Conservation (phyloP, 37 sponge, comb jelly and placozoan genomes). For the Crambe crambe region DNA sequence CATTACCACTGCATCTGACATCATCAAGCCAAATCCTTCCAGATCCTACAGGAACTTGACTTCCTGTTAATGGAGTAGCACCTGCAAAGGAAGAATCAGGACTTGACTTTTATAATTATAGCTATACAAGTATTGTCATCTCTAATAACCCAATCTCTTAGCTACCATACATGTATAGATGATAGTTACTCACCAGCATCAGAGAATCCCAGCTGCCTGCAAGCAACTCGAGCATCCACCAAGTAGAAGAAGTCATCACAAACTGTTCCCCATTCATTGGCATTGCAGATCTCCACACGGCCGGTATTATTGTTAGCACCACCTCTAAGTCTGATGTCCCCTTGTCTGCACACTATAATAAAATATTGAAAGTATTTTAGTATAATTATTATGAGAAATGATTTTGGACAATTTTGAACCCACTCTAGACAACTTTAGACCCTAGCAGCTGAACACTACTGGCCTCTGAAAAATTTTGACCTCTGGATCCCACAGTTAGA, state of each 20-base stretch:
- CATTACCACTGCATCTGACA: conserved; percentile 30
- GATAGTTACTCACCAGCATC: neutral
- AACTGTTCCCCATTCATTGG: conserved; percentile 22
- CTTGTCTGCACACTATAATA: neutral
- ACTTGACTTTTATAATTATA: neutral
- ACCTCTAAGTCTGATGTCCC: neutral
- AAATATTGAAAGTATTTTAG: too few relatives aligned
- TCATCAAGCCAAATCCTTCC: conserved; percentile 38
- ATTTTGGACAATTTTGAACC: neutral
- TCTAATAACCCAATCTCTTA: neutral
- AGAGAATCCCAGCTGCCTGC: conserved; percentile 46
- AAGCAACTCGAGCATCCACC: conserved; percentile 39
- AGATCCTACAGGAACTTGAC: neutral
- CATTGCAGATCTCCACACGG: conserved; percentile 35
- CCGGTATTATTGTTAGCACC: neutral
- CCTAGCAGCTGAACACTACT: too few relatives aligned
- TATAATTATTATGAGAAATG: neutral
- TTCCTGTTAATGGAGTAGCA: neutral
- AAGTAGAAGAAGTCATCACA: conserved; percentile 23
- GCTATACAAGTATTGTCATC: neutral
- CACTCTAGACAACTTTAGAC: too few relatives aligned
- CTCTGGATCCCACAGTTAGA: too few relatives aligned
- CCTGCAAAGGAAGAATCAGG: neutral
- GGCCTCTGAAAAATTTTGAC: neutral
- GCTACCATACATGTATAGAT: neutral